Base-by-base conservation (phyloP, 2,888 invertebrate genomes). In the Lithophane ornitopus region DNA sequence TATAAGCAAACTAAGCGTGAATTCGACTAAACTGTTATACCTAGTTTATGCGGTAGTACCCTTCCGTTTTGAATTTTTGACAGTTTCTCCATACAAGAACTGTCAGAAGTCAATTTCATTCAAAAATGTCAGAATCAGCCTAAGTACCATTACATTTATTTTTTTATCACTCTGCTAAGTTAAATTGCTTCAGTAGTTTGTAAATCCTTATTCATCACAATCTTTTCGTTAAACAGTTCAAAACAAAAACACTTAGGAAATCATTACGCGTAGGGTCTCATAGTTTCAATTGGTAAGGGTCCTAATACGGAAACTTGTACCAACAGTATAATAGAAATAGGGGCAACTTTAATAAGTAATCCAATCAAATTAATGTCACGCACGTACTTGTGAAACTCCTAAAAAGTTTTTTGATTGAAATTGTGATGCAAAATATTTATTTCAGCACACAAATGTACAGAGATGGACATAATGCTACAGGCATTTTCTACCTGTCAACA, bases 191-290 rank as follows among this genome's bases (percentile, higher is more conserved):
- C 28, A 70, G 66, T 73, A 39, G 68, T 69, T 54, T 39, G 49
- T 39, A 26, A 62, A 74, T 52, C 34, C 70, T 75, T 59, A 72
- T 73, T 76, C 66, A 70, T 76, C 26, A 11, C 34, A 59, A 68
- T 71, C 65, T 59, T 84, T 80, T 76, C 76, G 72, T 70, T 67
- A 28, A 44, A 22, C 41, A 65, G 65, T 74, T 71, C 28, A 26
- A 71, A 83, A 83, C 82, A 83, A 84, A 67, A 83, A 61, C 84
- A 80, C 81, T 83, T 84, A 71, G 71, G 69, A 68, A 84, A 80
- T 80, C 56, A 84, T 80, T 80, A 83, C 74, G 70, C 71, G 49
- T 19, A 49, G 63, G 69, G 46, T 67, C 62, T 65, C 68, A 73
- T 61, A 67, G 49, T 73, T 80, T 67, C 84, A 59, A 80, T 84